Evolutionary conservation across 2,113 vertebrate genomes (phyloP).

Genomic region (Leucosticte australis): DNA sequence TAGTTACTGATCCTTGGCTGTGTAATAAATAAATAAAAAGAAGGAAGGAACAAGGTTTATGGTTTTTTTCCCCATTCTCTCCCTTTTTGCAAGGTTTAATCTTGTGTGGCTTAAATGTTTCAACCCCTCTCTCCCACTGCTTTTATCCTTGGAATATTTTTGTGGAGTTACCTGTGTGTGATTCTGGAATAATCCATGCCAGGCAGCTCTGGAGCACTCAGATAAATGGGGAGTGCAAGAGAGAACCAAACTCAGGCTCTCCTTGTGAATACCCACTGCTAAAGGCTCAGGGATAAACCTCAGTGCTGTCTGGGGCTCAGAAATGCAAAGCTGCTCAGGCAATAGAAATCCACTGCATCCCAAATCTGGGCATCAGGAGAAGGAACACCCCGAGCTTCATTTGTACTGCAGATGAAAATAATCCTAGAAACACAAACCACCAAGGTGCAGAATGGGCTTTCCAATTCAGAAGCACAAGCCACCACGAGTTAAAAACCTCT

Average conservation of each 20-base stretch:
- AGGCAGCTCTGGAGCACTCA: neutral
- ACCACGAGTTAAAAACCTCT: slow-evolving; percentile 57
- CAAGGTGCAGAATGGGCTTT: slow-evolving; percentile 47
- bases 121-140: neutral
- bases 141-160: neutral
- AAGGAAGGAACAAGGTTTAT: neutral
- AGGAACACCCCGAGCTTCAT: neutral
- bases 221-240: neutral
- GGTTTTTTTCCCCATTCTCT: accelerated
- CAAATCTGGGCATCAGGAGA: neutral
- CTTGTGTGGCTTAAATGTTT: neutral
- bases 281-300: neutral
- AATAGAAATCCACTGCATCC: neutral
- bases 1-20: neutral
- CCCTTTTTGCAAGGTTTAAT: neutral
- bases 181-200: neutral
- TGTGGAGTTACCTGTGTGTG: neutral
- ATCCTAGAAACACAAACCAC: slow-evolving; percentile 23
- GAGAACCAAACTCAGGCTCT: neutral
- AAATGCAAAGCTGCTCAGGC: neutral
- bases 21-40: too few species aligned
- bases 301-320: neutral
- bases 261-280: neutral
- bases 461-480: slow-evolving; percentile 10
- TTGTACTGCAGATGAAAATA: slow-evolving; percentile 6